Evolutionary conservation across 1,140 invertebrate species (phyloP).

Genomic region (Drosophila burlai): DNA sequence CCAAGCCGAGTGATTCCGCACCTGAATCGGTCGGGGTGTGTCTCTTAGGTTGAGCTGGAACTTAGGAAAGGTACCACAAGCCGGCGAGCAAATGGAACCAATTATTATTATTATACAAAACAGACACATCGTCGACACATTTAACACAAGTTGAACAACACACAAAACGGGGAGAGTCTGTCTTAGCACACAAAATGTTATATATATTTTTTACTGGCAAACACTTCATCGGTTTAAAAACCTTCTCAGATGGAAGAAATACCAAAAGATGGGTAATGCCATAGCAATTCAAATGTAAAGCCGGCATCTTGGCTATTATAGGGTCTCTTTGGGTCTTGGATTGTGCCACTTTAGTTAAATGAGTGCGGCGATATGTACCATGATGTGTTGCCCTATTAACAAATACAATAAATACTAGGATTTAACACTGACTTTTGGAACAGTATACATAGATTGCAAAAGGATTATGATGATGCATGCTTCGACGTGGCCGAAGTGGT

Average conservation of each 20-base stretch:
- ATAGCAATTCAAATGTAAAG: not conserved
- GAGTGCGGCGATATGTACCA: constrained; percentile 26
- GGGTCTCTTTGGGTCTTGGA: not conserved
- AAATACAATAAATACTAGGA: constrained; percentile 32
- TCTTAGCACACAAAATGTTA: constrained; percentile 5
- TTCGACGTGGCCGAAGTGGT: constrained; percentile 29
- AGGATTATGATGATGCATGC: constrained; percentile 26
- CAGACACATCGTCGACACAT: constrained; percentile 24
- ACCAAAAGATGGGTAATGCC: not conserved
- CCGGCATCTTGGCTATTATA: not conserved
- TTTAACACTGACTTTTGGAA: constrained; percentile 29
- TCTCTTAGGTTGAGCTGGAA: constrained; percentile 63
- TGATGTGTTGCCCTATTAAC: constrained; percentile 10
- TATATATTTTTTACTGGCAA: not conserved
- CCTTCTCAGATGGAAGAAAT: not conserved
- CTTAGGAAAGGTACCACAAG: constrained; percentile 32
- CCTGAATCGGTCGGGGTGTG: constrained; percentile 14
- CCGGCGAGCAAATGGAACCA: constrained; percentile 31
- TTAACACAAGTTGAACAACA: constrained; percentile 16
- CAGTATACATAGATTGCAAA: constrained; percentile 35
- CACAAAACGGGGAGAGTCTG: not conserved
- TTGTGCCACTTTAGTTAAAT: constrained; percentile 24
- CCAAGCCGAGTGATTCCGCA: constrained; percentile 11
- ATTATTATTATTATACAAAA: constrained; percentile 29
- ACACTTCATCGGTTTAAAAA: not conserved